Conservation (phyloP, 2,797 vertebrate genomes). For the Trachops cirrhosus region DNA sequence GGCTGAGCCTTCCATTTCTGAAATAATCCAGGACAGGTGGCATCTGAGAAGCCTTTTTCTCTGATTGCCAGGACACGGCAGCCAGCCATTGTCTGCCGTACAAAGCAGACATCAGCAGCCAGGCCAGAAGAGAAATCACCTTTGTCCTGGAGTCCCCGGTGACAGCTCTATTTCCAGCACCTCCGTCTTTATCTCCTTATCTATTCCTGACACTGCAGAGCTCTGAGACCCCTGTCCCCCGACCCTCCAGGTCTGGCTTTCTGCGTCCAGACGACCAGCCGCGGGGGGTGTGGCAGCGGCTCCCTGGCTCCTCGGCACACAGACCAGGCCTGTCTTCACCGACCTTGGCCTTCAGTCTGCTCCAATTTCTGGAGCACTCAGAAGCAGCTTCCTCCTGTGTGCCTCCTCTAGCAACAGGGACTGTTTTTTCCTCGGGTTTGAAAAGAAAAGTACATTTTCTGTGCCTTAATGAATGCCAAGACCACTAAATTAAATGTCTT, state of each 20-base stretch:
- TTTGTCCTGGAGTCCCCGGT: not conserved
- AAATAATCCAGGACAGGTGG: conserved; percentile 6
- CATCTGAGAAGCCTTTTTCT: not conserved
- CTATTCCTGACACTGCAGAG: not conserved
- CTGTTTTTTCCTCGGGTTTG: not conserved
- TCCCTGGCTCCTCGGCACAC: not conserved
- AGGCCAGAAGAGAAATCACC: not conserved
- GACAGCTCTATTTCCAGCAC: not conserved
- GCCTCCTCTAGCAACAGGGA: not conserved
- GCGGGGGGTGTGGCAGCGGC: not conserved
- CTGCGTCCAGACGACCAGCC: not conserved
- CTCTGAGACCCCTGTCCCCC: not conserved
- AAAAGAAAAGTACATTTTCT: not conserved
- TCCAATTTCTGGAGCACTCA: not conserved
- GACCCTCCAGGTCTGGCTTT: not conserved
- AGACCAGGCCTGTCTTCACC: not conserved
- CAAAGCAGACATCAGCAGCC: not conserved
- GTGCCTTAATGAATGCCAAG: not conserved
- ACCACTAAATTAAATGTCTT: not conserved
- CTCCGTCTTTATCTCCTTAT: not conserved
- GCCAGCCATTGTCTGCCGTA: not conserved
- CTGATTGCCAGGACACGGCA: not conserved
- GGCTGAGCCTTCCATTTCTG: conserved; percentile 4
- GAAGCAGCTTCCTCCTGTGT: not conserved
- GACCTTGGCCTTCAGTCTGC: not conserved